Conservation (phyloP, 2,888 invertebrate species). For the Drosophila nigritarsus region DNA sequence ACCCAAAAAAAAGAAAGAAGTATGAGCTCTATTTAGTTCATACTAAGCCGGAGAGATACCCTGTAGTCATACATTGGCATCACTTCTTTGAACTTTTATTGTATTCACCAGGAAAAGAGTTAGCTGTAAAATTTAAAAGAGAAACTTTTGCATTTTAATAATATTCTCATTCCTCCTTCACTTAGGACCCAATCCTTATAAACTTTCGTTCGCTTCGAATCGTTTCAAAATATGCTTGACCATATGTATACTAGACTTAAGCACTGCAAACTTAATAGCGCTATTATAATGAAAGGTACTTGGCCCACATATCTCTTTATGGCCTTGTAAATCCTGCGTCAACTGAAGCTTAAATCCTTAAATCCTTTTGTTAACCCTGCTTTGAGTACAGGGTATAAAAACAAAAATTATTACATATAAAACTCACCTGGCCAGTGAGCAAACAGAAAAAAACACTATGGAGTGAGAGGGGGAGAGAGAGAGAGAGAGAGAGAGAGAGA, state of each 20-base stretch:
- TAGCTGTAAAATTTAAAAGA: neutral
- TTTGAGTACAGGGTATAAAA: constrained; percentile 44
- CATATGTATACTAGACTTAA: neutral
- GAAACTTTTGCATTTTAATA: neutral
- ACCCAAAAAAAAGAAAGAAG: constrained; percentile 5
- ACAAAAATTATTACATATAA: constrained; percentile 72
- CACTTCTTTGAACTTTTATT: neutral
- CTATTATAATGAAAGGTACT: neutral
- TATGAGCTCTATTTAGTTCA: neutral
- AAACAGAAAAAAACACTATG: neutral
- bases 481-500: neutral
- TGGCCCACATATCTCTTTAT: constrained; percentile 4
- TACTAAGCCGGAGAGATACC: constrained; percentile 4
- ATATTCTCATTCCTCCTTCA: neutral
- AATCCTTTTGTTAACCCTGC: constrained; percentile 17
- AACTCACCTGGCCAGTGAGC: constrained; percentile 54
- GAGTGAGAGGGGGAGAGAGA: neutral
- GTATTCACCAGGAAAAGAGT: neutral
- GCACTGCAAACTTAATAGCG: neutral
- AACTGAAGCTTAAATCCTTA: constrained; percentile 10
- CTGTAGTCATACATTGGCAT: neutral
- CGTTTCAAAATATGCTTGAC: neutral
- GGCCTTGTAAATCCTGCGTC: neutral
- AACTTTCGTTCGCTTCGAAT: neutral
- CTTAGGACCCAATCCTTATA: neutral